Evolutionary conservation across 2,888 invertebrate species (phyloP).

Genomic region (Lasius platythorax): DNA sequence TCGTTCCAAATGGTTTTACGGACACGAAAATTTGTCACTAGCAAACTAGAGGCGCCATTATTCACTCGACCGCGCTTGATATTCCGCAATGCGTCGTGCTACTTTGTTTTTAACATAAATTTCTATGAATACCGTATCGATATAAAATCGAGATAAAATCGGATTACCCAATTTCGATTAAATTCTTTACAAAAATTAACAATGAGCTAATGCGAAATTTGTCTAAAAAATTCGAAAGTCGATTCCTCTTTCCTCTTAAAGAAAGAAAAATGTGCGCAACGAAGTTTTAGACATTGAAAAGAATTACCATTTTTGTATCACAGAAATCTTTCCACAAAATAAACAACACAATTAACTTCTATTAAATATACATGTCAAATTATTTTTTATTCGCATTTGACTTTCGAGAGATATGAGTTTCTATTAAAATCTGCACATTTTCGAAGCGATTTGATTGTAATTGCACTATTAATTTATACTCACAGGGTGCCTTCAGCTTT

Average conservation of each 20-base stretch:
- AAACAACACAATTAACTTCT: not conserved
- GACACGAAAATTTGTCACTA: constrained; percentile 24
- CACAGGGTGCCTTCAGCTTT: constrained; percentile 77
- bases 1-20: constrained; percentile 8
- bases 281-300: not conserved
- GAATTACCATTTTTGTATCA: not conserved
- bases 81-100: not conserved
- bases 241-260: not conserved
- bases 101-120: not conserved
- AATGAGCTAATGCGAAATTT: not conserved
- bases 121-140: not conserved
- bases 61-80: constrained; percentile 1
- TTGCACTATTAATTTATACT: constrained; percentile 65
- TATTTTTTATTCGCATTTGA: not conserved
- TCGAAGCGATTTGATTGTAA: not conserved
- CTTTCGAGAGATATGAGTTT: not conserved
- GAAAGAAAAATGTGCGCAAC: not conserved
- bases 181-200: not conserved
- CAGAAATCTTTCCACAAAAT: not conserved
- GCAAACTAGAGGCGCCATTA: not conserved
- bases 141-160: constrained; percentile 17
- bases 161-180: not conserved
- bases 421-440: not conserved
- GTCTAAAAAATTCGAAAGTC: not conserved
- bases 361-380: not conserved